Evolutionary conservation across 2,113 vertebrate species (phyloP).

Genomic region (Coturnix japonica): DNA sequence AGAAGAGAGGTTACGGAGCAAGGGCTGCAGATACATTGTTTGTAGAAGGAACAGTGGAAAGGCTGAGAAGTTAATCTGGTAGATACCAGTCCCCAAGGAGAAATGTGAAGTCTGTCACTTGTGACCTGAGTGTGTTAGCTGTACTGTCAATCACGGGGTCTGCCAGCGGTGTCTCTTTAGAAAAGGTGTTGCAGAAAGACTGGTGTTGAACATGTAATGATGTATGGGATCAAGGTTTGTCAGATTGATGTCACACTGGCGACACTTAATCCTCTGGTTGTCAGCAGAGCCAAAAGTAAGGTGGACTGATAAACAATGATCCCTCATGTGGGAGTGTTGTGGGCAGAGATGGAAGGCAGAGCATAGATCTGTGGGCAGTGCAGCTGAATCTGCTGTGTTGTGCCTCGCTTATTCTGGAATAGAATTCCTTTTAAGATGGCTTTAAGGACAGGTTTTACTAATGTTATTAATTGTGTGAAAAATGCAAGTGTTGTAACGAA

Average conservation of each 20-base stretch:
- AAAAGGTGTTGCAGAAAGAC: background rate
- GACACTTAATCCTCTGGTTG: background rate
- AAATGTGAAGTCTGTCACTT: background rate
- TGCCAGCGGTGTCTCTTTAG: fast-evolving
- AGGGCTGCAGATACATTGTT: background rate
- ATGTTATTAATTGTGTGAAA: background rate
- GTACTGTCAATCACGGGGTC: fast-evolving
- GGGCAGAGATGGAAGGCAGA: background rate
- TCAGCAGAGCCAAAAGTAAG: background rate
- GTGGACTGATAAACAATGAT: fast-evolving
- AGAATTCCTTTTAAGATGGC: background rate
- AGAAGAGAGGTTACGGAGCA: background rate
- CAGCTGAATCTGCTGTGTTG: background rate
- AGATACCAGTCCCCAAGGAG: background rate
- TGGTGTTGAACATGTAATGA: background rate
- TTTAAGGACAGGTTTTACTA: background rate
- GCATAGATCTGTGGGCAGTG: background rate
- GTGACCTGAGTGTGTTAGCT: background rate
- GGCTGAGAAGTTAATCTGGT: background rate
- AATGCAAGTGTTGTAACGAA: background rate
- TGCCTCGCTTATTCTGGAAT: background rate
- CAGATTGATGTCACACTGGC: background rate
- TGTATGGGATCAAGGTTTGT: background rate
- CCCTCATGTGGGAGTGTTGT: fast-evolving
- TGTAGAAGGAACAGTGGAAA: background rate